These are phyloP conservation scores for Autographa pulchrina DNA, from an alignment of 2,888 invertebrate species.

Conservation along the genomic window DNA sequence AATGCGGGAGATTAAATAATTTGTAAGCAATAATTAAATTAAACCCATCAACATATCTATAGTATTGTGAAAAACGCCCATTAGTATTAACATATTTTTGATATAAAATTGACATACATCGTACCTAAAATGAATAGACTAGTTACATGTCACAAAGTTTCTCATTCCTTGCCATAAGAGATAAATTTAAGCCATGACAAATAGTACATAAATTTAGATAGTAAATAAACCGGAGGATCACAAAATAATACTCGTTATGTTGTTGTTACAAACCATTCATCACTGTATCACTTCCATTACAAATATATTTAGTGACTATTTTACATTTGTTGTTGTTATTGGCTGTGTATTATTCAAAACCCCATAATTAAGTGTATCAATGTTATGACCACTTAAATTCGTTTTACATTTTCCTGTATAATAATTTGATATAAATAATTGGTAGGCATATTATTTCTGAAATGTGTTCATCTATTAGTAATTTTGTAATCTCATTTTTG, in stretches of 20 bases:
- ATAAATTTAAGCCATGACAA: constrained; percentile 54
- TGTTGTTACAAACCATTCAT: constrained; percentile 9
- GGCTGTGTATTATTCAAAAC: constrained; percentile 41
- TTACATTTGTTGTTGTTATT: constrained; percentile 57
- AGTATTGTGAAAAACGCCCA: constrained; percentile 22
- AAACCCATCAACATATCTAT: constrained; percentile 23
- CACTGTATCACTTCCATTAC: constrained; percentile 25
- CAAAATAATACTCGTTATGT: constrained; percentile 24
- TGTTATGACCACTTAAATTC: constrained; percentile 11
- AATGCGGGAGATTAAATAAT: background rate
- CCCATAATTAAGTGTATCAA: constrained; percentile 16
- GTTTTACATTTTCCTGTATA: constrained; percentile 8
- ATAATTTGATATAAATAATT: constrained; percentile 8
- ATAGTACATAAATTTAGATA: constrained; percentile 37
- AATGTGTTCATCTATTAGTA: background rate
- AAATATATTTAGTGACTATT: constrained; percentile 44
- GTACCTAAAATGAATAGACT: constrained; percentile 18
- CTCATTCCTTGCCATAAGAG: constrained; percentile 65
- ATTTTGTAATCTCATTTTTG: constrained; percentile 5
- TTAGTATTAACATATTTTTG: constrained; percentile 44
- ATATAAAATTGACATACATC: constrained; percentile 29
- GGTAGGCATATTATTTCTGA: constrained; percentile 15
- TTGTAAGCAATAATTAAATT: constrained; percentile 9
- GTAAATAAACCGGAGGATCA: constrained; percentile 33
- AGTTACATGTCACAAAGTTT: constrained; percentile 39